Conservation (phyloP, 2,113 vertebrate species). For the Puma concolor region DNA sequence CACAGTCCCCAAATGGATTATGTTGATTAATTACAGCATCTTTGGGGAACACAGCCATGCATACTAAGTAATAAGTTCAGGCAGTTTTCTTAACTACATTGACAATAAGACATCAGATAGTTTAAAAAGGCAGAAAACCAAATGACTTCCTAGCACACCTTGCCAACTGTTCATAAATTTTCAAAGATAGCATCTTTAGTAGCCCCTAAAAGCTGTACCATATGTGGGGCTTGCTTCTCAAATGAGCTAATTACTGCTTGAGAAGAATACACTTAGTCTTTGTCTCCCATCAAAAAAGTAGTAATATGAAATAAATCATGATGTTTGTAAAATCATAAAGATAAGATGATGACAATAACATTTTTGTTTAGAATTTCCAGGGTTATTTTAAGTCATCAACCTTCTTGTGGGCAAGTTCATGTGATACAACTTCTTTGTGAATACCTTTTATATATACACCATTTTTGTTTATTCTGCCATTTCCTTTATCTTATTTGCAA, state of each 20-base stretch:
- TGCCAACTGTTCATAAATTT: neutral
- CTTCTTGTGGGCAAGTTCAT: neutral
- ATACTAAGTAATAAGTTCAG: neutral
- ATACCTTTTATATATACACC: neutral
- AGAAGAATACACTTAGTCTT: neutral
- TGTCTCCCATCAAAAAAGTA: neutral
- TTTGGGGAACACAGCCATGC: neutral
- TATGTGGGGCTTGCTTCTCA: neutral
- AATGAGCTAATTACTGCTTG: neutral
- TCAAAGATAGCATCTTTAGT: neutral
- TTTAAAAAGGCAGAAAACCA: neutral
- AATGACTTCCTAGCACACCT: neutral
- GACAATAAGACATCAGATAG: neutral
- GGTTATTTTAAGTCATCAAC: neutral
- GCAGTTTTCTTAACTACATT: neutral
- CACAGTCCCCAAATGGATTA: neutral
- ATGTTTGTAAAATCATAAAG: neutral
- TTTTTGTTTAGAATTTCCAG: neutral
- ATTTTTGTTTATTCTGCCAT: neutral
- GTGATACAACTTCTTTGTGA: neutral
- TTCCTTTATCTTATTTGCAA: conserved; percentile 17
- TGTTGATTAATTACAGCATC: neutral
- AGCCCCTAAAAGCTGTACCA: neutral
- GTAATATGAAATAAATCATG: neutral
- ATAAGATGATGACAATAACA: neutral